Base-by-base conservation (phyloP, 35 echinoderm and acorn worm species). In the Apostichopus japonicus region DNA sequence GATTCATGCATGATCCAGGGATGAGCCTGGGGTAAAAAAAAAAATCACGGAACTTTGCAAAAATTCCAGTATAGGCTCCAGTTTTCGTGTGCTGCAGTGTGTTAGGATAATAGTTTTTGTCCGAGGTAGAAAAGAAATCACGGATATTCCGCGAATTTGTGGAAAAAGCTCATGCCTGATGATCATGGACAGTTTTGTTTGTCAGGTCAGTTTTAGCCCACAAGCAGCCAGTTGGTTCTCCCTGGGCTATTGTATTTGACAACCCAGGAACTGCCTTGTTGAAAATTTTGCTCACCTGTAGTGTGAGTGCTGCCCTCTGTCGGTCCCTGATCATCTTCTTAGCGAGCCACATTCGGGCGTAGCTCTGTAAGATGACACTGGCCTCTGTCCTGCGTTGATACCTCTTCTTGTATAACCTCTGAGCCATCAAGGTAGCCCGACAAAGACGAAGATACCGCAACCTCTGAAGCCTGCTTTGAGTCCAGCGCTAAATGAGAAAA, bases 271-370 rank as follows among this genome's bases (percentile, higher is more conserved):
- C 84, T 61, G 88, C 25, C 55, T 87, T 67, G 56, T 78, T 93
- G 17, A 92, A 80, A 65, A 71, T 87, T 61, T 8, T 57, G 10
- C 92, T 87, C 79, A 99, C 97, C 97, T 99, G 97, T 56, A 99
- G 70, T 17, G 56, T 95, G 1, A 93, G 73, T 10, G 95, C 93
- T 55, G 97, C 95, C 14, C 54, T 88, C 8, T 99, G 91, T 88
- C 92, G 96, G 22, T 96, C 95, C 71, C 78, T 33, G 33, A 94
- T 65, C 77, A 84, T 53, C 77, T 87, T 87, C 76, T 76, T 95
- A 21, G 93, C 93, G 14, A 96, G 93, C 93, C 93, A 99, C 61
- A 92, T 90, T 77, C 97, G 93, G 19, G 90, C 81, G 24, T 88
- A 67, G 27, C 93, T 83, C 83, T 99, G 97, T 4, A 99, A 4